phyloP scores from a whole-genome alignment of 1,140 invertebrate species.

The Drosophila ambigua region DNA sequence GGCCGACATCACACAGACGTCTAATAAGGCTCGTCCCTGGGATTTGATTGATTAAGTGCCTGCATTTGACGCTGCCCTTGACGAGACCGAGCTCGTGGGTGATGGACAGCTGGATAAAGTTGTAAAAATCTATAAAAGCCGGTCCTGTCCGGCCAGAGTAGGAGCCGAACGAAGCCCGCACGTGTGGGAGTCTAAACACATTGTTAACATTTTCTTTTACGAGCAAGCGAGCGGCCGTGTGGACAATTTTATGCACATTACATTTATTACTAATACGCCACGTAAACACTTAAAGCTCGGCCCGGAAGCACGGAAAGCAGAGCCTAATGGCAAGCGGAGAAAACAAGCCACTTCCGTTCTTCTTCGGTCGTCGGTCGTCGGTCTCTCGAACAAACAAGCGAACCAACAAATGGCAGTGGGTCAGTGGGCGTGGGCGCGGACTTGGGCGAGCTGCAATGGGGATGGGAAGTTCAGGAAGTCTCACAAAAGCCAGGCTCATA shows the following conservation, averaged over 20 bases:
- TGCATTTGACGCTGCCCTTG: slow-evolving; percentile 71
- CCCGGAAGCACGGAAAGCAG: slow-evolving; percentile 2
- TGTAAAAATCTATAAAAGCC: slow-evolving; percentile 66
- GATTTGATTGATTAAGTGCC: slow-evolving; percentile 78
- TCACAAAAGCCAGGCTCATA: slow-evolving; percentile 38
- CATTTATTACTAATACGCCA: slow-evolving; percentile 82
- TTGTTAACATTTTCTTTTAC: slow-evolving; percentile 68
- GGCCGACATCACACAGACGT: slow-evolving; percentile 40
- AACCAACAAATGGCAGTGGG: slow-evolving; percentile 31
- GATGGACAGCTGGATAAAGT: slow-evolving; percentile 49
- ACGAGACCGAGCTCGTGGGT: slow-evolving; percentile 16
- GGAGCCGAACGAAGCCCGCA: neutral
- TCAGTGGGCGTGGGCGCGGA: neutral
- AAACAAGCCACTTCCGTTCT: slow-evolving; percentile 71
- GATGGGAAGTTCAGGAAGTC: slow-evolving; percentile 17
- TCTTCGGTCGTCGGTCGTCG: too few species aligned
- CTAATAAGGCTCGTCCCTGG: slow-evolving; percentile 38
- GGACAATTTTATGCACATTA: slow-evolving; percentile 72
- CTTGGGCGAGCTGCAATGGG: neutral
- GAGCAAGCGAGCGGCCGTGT: slow-evolving; percentile 29
- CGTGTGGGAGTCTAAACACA: slow-evolving; percentile 42
- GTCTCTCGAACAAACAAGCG: slow-evolving; percentile 40
- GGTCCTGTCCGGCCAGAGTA: neutral
- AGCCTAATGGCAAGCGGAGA: slow-evolving; percentile 21
- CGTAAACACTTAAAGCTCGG: slow-evolving; percentile 75